Conservation (phyloP, 2,797 vertebrate genomes). For the Tapirus indicus region DNA sequence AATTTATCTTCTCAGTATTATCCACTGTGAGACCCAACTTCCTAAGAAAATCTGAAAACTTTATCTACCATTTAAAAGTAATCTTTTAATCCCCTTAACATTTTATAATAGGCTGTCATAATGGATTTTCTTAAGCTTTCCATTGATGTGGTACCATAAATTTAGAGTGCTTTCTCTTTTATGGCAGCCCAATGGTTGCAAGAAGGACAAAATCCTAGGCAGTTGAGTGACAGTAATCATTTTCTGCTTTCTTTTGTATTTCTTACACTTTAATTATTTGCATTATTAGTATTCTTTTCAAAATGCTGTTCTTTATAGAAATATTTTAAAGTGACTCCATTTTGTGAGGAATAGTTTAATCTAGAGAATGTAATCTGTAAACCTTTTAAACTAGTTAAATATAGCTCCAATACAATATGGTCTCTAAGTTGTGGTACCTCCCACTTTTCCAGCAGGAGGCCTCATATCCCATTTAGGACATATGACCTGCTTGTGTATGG, state of each 20-base stretch:
- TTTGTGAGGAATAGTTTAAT: constrained; percentile 31
- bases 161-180: constrained; percentile 37
- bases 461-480: not conserved
- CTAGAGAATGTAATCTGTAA: not conserved
- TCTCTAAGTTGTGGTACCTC: not conserved
- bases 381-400: not conserved
- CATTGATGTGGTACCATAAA: constrained; percentile 9
- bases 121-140: constrained; percentile 72
- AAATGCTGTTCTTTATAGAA: constrained; percentile 36
- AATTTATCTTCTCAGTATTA: constrained; percentile 75
- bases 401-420: not conserved
- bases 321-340: not conserved
- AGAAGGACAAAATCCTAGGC: constrained; percentile 29
- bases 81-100: constrained; percentile 79
- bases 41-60: constrained; percentile 70
- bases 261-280: not conserved
- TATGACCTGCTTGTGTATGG: not conserved
- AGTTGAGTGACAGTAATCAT: not conserved
- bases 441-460: not conserved
- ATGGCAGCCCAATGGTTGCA: not conserved
- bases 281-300: constrained; percentile 8
- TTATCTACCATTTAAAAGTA: constrained; percentile 79
- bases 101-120: constrained; percentile 71
- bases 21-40: constrained; percentile 64
- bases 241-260: constrained; percentile 4